Conservation (phyloP, 2,797 vertebrate genomes). For the Todus mexicanus region DNA sequence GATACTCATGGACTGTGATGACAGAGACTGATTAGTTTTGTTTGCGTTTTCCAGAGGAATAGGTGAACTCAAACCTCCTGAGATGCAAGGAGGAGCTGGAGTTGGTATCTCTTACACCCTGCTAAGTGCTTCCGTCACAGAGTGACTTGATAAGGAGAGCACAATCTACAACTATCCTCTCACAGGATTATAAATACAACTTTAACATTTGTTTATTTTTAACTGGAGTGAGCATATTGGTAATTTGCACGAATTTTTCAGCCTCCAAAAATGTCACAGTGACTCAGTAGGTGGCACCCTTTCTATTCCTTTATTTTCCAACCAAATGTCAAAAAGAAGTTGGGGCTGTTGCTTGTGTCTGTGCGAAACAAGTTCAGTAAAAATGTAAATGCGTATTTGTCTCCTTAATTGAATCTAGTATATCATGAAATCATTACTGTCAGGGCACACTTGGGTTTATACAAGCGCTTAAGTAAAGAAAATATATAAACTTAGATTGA, state of each 20-base stretch:
- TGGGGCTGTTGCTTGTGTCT: background rate
- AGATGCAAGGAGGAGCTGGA: background rate
- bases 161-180: background rate
- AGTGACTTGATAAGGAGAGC: background rate
- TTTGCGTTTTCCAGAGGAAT: background rate
- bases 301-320: slow-evolving; percentile 75
- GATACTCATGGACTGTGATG: fast-evolving
- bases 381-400: slow-evolving; percentile 71
- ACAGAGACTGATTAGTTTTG: background rate
- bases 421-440: slow-evolving; percentile 78
- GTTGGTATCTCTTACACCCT: background rate
- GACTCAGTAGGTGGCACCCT: slow-evolving; percentile 78
- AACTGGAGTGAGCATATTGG: background rate
- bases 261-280: slow-evolving; percentile 46
- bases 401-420: slow-evolving; percentile 72
- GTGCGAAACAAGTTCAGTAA: slow-evolving; percentile 49
- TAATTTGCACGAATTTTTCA: background rate
- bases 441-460: slow-evolving; percentile 71
- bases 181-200: background rate
- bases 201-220: background rate
- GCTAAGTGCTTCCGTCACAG: background rate
- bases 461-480: slow-evolving; percentile 66
- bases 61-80: background rate
- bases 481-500: slow-evolving; percentile 73
- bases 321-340: slow-evolving; percentile 21